phyloP scores from a whole-genome alignment of 2,113 vertebrate genomes.

The Agapornis roseicollis region DNA sequence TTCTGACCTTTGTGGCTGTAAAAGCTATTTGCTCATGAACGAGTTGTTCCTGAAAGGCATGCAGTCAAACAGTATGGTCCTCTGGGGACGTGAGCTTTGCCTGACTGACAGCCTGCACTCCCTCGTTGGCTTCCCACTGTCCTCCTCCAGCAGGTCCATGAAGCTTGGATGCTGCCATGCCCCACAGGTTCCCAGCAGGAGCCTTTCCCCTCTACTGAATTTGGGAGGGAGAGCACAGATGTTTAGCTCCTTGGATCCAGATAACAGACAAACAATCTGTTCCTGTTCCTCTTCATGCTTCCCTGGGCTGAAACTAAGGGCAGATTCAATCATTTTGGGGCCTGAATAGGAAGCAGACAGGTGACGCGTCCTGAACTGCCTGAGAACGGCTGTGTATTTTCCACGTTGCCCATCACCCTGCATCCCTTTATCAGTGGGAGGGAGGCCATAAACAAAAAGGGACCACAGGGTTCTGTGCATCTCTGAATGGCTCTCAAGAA shows the following conservation, averaged over 20 bases:
- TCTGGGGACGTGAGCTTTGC: background rate
- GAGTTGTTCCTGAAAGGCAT: background rate
- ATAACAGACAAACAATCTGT: background rate
- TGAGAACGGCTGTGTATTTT: background rate
- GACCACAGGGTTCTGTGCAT: background rate
- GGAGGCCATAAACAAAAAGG: background rate
- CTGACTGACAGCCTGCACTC: background rate
- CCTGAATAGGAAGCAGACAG: background rate
- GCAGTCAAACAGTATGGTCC: background rate
- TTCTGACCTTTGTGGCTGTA: background rate
- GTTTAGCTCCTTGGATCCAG: constrained; percentile 25
- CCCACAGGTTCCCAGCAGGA: background rate
- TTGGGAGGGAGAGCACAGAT: background rate
- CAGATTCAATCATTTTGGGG: background rate
- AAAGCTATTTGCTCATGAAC: background rate
- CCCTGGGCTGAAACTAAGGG: background rate
- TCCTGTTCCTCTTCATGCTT: constrained; percentile 23
- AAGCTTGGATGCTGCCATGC: background rate
- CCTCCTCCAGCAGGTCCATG: background rate
- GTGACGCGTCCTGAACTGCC: background rate
- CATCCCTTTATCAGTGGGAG: background rate
- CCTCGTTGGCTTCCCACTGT: background rate
- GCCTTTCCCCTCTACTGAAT: background rate
- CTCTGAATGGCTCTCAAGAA: background rate
- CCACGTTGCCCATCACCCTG: background rate